phyloP scores from a whole-genome alignment of 2,113 vertebrate species.

The Paracanthobrama guichenoti region DNA sequence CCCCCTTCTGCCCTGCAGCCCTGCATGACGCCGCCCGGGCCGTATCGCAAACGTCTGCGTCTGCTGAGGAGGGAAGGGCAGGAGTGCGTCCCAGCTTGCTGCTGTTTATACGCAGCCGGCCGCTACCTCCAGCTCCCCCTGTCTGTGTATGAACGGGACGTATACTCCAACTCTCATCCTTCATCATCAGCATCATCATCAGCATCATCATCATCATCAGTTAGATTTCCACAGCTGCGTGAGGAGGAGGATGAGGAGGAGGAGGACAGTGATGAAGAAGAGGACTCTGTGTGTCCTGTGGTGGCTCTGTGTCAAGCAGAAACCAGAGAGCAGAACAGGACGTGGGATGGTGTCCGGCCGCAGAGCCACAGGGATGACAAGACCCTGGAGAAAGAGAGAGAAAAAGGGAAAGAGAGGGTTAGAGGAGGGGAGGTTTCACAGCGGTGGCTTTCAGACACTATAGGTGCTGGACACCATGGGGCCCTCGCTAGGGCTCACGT shows the following conservation, averaged over 20 bases:
- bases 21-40: conserved; percentile 85
- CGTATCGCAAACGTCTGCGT: conserved; percentile 87
- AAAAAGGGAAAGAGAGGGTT: conserved; percentile 47
- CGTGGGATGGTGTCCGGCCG: conserved; percentile 62
- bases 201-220: conserved; percentile 55
- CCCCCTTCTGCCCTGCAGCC: conserved; percentile 75
- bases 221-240: conserved; percentile 79
- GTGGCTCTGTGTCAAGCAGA: conserved; percentile 72
- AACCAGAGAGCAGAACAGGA: conserved; percentile 70
- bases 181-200: conserved; percentile 44
- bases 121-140: conserved; percentile 89
- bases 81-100: conserved; percentile 85
- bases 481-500: conserved; percentile 28
- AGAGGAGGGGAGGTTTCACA: conserved; percentile 26
- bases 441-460: conserved; percentile 78
- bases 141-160: conserved; percentile 77
- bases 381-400: conserved; percentile 41
- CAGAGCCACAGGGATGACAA: conserved; percentile 68
- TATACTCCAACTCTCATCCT: conserved; percentile 66
- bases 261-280: conserved; percentile 62
- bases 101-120: conserved; percentile 89
- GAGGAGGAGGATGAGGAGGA: conserved; percentile 73
- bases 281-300: conserved; percentile 73
- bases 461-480: conserved; percentile 73
- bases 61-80: conserved; percentile 82